phyloP scores from a whole-genome alignment of 2,888 invertebrate genomes.

The Corythucha ciliata region DNA sequence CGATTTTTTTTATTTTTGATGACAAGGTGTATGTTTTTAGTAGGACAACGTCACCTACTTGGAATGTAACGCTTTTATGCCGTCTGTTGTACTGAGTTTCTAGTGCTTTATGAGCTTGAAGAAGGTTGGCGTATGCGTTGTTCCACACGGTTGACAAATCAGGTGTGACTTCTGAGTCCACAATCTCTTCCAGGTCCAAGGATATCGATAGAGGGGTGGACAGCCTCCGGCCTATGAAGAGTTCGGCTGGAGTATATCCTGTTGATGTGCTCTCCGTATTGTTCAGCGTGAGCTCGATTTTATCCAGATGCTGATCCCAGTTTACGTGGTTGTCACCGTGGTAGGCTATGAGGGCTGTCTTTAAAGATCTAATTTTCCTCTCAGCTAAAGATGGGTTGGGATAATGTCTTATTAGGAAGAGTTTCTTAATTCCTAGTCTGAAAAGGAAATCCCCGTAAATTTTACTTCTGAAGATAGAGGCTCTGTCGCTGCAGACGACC shows the following conservation, averaged over 20 bases:
- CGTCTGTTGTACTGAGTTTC: not conserved
- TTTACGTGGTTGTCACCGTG: slow-evolving; percentile 5
- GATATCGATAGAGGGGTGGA: slow-evolving; percentile 10
- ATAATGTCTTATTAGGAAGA: slow-evolving; percentile 3
- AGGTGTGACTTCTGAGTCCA: too few relatives aligned
- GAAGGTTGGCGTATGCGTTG: slow-evolving; percentile 4
- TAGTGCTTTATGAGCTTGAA: slow-evolving; percentile 5
- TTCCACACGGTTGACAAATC: not conserved
- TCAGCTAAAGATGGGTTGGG: slow-evolving; percentile 13
- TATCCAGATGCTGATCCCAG: slow-evolving; percentile 7
- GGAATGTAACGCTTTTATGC: not conserved
- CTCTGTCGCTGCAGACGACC: slow-evolving; percentile 7
- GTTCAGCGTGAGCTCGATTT: slow-evolving; percentile 9
- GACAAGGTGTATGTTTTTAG: slow-evolving; percentile 17
- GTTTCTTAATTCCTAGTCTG: slow-evolving; percentile 4
- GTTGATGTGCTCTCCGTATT: slow-evolving; percentile 10
- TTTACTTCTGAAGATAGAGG: not conserved
- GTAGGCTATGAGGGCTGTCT: slow-evolving; percentile 11
- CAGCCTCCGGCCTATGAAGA: slow-evolving; percentile 13
- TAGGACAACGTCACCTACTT: not conserved
- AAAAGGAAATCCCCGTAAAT: slow-evolving; percentile 1
- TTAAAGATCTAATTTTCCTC: slow-evolving; percentile 13
- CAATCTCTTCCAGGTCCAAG: slow-evolving; percentile 16
- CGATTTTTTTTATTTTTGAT: not conserved
- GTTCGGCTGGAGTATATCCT: slow-evolving; percentile 12